Percentiles rank a stretch among this genome's conserved stretches.
Conservation (phyloP, 2,113 vertebrate species). For the Spilogale gracilis region DNA sequence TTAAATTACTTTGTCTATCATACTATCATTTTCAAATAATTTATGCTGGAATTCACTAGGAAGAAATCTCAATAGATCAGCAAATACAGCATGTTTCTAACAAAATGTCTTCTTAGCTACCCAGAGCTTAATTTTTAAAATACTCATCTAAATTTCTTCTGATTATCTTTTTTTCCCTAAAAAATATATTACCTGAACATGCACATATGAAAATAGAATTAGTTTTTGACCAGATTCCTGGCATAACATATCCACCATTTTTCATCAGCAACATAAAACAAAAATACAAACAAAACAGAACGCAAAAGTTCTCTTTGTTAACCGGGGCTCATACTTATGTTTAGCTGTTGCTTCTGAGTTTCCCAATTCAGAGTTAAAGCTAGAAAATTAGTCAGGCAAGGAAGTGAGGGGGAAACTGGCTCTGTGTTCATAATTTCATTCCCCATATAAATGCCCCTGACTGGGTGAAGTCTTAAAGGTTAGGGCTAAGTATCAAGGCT, state of each 20-base stretch:
- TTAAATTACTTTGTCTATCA: background rate
- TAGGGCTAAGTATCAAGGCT: background rate
- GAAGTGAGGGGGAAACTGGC: fast-evolving
- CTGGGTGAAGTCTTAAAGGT: background rate
- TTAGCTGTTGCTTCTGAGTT: background rate
- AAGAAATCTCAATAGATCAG: background rate
- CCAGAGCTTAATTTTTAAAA: background rate
- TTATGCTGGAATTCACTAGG: background rate
- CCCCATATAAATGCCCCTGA: too few species aligned
- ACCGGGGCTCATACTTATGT: background rate
- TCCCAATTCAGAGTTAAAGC: background rate
- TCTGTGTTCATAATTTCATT: background rate
- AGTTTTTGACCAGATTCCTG: background rate
- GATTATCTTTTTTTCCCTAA: background rate
- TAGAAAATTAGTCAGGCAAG: background rate
- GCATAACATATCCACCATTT: background rate
- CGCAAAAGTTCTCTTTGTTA: background rate
- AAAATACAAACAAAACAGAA: background rate
- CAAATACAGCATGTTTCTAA: background rate
- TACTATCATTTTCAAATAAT: background rate
- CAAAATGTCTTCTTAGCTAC: background rate
- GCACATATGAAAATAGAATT: background rate
- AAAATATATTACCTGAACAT: background rate
- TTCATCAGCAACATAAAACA: background rate
- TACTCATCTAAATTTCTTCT: background rate